A percentile compares a stretch with the other conserved stretches of the same genome.
Evolutionary conservation across 2,797 vertebrate genomes (phyloP).

Genomic region (Benthosema pterotum): DNA sequence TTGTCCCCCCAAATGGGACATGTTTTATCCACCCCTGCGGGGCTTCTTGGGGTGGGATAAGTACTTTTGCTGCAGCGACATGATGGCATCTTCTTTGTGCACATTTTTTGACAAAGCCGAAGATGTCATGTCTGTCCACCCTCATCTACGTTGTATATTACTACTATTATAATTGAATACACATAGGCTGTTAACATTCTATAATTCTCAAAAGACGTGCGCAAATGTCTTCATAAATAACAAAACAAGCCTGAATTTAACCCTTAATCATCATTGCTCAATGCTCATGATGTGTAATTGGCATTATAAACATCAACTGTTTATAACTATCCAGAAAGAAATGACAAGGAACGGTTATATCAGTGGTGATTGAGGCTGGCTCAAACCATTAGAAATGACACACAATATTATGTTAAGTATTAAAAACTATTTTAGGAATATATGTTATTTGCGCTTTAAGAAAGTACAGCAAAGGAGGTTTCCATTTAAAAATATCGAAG

Average conservation of each 20-base stretch:
- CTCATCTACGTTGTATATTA: constrained; percentile 33
- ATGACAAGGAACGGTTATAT: too few relatives aligned
- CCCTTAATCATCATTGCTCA: neutral
- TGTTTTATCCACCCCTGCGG: too few relatives aligned
- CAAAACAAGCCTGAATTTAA: neutral
- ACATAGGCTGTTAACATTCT: neutral
- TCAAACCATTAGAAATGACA: too few relatives aligned
- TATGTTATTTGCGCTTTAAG: too few relatives aligned
- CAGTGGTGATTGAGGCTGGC: too few relatives aligned
- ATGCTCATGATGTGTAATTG: too few relatives aligned
- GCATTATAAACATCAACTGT: too few relatives aligned
- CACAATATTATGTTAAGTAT: too few relatives aligned
- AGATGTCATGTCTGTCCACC: constrained; percentile 39
- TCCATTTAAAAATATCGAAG: neutral
- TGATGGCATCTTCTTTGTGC: constrained; percentile 15
- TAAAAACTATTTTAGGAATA: too few relatives aligned
- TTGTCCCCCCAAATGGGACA: too few relatives aligned
- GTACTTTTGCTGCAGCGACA: constrained; percentile 52
- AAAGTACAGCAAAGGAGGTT: neutral
- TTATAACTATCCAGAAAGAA: too few relatives aligned
- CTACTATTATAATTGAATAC: neutral
- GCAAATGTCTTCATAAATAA: neutral
- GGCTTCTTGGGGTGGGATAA: constrained; percentile 56
- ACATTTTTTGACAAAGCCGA: constrained; percentile 15
- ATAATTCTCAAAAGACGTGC: neutral